phyloP scores from a whole-genome alignment of 2,113 vertebrate genomes.

The Brachypodius melanocephalos region DNA sequence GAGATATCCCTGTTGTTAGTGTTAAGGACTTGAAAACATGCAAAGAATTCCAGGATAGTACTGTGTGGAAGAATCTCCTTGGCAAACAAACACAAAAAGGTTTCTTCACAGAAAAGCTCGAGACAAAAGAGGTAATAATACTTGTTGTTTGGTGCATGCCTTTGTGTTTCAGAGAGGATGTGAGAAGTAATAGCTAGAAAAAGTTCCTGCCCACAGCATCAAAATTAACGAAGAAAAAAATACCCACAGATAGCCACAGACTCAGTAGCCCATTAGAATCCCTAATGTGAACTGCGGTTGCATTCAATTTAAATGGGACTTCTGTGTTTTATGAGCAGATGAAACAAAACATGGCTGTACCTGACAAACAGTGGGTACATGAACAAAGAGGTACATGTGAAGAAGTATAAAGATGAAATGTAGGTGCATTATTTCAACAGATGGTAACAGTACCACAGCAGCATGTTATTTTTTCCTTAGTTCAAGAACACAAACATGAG shows the following conservation, averaged over 20 bases:
- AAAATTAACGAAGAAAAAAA: not conserved
- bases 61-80: not conserved
- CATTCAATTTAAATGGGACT: constrained; percentile 58
- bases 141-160: not conserved
- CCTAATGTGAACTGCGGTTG: constrained; percentile 23
- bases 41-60: not conserved
- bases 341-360: constrained; percentile 35
- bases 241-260: not conserved
- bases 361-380: constrained; percentile 36
- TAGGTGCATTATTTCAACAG: constrained; percentile 72
- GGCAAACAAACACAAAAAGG: not conserved
- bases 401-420: constrained; percentile 69
- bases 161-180: constrained; percentile 8
- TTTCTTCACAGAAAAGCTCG: not conserved
- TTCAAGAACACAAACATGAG: constrained; percentile 72
- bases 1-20: not conserved
- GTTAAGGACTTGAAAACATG: not conserved
- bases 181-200: not conserved
- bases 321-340: constrained; percentile 10
- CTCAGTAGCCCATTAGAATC: constrained; percentile 46
- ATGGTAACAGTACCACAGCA: constrained; percentile 71
- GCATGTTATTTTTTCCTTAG: constrained; percentile 72
- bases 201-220: not conserved
- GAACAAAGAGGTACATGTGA: not conserved
- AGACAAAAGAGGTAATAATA: not conserved